phyloP scores from a whole-genome alignment of 2,113 vertebrate species.

The Mormyrus lacerda region DNA sequence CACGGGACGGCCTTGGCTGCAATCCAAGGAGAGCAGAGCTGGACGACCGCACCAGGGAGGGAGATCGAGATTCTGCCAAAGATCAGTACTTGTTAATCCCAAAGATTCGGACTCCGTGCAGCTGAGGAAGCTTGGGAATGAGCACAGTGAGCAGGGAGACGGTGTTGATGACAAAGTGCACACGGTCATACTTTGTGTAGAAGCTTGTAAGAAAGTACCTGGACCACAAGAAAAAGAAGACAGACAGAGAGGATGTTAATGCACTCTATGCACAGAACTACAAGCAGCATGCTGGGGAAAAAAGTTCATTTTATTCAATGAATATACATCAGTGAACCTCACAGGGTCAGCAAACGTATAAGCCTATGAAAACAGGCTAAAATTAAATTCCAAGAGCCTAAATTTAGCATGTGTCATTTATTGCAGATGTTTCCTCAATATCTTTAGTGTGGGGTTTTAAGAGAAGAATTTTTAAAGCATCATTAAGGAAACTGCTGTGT shows the following conservation, averaged over 20 bases:
- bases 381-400: neutral
- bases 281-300: neutral
- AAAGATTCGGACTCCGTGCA: conserved; percentile 92
- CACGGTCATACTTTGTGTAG: conserved; percentile 93
- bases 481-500: neutral
- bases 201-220: conserved; percentile 97
- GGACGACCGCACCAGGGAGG: conserved; percentile 14
- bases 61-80: neutral
- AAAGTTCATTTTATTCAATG: neutral
- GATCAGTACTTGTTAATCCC: conserved; percentile 95
- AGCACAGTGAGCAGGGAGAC: conserved; percentile 88
- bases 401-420: neutral
- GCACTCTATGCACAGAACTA: neutral
- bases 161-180: conserved; percentile 92
- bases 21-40: neutral
- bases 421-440: neutral
- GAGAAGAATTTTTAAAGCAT: neutral
- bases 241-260: neutral
- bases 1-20: conserved; percentile 17
- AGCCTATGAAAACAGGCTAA: neutral
- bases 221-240: conserved; percentile 18
- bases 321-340: neutral
- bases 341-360: neutral
- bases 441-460: neutral
- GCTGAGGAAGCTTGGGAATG: conserved; percentile 92